Percentiles rank a stretch among this genome's conserved stretches.
Evolutionary conservation across 1,140 invertebrate species (phyloP).

Genomic region (Heliconius nattereri): DNA sequence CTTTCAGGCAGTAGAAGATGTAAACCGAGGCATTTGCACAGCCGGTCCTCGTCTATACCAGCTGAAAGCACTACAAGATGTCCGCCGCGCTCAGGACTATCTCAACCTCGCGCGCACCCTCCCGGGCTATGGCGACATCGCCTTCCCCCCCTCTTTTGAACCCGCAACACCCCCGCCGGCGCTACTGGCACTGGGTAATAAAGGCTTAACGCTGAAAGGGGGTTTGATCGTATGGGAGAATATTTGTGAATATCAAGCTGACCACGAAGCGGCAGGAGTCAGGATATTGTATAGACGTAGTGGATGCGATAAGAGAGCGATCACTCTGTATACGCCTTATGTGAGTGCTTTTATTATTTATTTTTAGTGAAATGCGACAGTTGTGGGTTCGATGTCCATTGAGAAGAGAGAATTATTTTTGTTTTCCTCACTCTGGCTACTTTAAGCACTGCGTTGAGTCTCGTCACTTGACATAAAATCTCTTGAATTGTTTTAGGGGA

Average conservation of each 20-base stretch:
- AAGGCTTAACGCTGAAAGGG: conserved; percentile 57
- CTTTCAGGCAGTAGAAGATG: conserved; percentile 93
- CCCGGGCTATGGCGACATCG: conserved; percentile 94
- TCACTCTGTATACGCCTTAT: conserved; percentile 96
- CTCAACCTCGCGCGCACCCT: conserved; percentile 91
- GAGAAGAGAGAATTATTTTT: too few relatives aligned
- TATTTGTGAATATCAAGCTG: conserved; percentile 92
- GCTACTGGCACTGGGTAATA: conserved; percentile 91
- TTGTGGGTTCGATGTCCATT: too few relatives aligned
- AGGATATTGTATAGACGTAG: conserved; percentile 91
- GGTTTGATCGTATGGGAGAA: conserved; percentile 89
- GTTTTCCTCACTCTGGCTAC: too few relatives aligned
- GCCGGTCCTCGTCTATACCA: conserved; percentile 96
- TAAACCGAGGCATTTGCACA: conserved; percentile 94
- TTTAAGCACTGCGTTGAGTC: too few relatives aligned
- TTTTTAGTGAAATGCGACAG: background rate
- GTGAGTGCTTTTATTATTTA: conserved; percentile 83
- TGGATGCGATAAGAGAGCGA: conserved; percentile 91
- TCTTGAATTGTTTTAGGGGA: too few relatives aligned
- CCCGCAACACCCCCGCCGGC: conserved; percentile 65
- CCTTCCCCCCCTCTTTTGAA: conserved; percentile 94
- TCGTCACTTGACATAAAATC: too few relatives aligned
- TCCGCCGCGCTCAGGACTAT: conserved; percentile 93
- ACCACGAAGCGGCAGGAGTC: conserved; percentile 95
- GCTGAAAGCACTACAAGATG: conserved; percentile 96